A percentile compares a stretch with the other conserved stretches of the same genome.
Conservation (phyloP, 2,113 vertebrate species). For the Epinephelus cyanopodus region DNA sequence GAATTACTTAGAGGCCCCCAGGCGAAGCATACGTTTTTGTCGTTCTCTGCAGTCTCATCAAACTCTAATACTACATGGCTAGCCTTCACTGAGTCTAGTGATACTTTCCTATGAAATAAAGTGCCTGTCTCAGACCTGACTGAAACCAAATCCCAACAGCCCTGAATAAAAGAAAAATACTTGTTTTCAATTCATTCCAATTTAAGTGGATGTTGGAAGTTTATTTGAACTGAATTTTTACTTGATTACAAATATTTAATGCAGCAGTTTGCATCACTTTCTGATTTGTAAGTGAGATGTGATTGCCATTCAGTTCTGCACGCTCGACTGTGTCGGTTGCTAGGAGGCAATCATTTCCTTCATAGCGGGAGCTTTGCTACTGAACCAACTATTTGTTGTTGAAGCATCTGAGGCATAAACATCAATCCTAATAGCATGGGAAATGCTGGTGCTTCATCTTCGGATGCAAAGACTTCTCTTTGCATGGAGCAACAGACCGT, state of each 20-base stretch:
- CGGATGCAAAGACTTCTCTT: constrained; percentile 51
- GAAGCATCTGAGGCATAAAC: constrained; percentile 76
- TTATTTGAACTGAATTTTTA: constrained; percentile 51
- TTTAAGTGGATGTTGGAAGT: constrained; percentile 38
- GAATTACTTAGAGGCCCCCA: constrained; percentile 69
- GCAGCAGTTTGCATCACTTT: constrained; percentile 63
- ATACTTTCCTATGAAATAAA: constrained; percentile 57
- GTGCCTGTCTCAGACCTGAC: constrained; percentile 30
- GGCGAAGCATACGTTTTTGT: constrained; percentile 69
- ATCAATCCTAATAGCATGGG: constrained; percentile 72
- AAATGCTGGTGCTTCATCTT: constrained; percentile 61
- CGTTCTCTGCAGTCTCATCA: constrained; percentile 72
- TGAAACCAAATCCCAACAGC: constrained; percentile 28
- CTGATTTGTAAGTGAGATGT: constrained; percentile 73
- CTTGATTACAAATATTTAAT: constrained; percentile 78
- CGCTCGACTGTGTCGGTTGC: constrained; percentile 61
- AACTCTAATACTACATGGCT: constrained; percentile 57
- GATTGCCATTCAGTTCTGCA: constrained; percentile 71
- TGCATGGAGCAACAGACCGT: constrained; percentile 64
- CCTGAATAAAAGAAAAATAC: constrained; percentile 5
- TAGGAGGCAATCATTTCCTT: constrained; percentile 73
- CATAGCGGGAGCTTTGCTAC: constrained; percentile 70
- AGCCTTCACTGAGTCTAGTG: constrained; percentile 43
- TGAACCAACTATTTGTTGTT: constrained; percentile 71
- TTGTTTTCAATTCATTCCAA: constrained; percentile 53